Conservation (phyloP, 2,888 invertebrate genomes). For the Plemyria rubiginata region DNA sequence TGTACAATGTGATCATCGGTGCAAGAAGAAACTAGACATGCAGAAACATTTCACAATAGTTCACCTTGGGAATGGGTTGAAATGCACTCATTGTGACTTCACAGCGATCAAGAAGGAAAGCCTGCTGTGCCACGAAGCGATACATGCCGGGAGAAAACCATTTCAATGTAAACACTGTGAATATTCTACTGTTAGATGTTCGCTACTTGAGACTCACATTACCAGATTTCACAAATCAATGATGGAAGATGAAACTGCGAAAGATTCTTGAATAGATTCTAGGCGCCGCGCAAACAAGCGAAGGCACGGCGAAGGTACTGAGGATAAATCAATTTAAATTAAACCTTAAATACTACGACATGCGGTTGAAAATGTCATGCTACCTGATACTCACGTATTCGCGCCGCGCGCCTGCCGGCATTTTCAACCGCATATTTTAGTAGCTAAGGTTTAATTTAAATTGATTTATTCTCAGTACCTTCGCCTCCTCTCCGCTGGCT, state of each 20-base stretch:
- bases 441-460: too few relatives aligned
- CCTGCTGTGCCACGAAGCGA: constrained; percentile 59
- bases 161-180: constrained; percentile 61
- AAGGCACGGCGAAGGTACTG: too few relatives aligned
- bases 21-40: constrained; percentile 63
- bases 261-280: constrained; percentile 53
- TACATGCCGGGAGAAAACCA: constrained; percentile 65
- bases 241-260: constrained; percentile 44
- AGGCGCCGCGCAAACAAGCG: too few relatives aligned
- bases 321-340: too few relatives aligned
- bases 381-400: too few relatives aligned
- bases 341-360: too few relatives aligned
- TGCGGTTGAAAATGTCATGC: too few relatives aligned
- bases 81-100: constrained; percentile 65
- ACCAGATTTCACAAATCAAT: constrained; percentile 50
- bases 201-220: constrained; percentile 57
- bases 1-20: constrained; percentile 55
- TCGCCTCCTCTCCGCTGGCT: too few relatives aligned
- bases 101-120: constrained; percentile 58
- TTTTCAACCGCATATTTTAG: too few relatives aligned
- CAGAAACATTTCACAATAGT: constrained; percentile 57
- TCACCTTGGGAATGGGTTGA: constrained; percentile 60
- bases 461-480: too few relatives aligned
- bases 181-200: constrained; percentile 58
- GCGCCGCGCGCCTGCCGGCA: too few relatives aligned